Conservation (phyloP, 1,140 invertebrate genomes). For the Trachelipus rathkii region DNA sequence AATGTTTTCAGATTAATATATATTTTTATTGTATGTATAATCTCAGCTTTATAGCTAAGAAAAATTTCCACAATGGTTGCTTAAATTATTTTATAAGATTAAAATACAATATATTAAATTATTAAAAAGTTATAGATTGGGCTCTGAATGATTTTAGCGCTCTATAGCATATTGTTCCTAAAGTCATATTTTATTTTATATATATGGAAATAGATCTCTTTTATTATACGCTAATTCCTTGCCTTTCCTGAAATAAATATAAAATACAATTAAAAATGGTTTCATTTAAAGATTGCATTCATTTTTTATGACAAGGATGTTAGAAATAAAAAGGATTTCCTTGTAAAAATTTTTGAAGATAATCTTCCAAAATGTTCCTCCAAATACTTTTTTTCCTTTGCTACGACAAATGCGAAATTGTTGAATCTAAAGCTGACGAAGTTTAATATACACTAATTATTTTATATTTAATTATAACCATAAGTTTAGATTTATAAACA, state of each 20-base stretch:
- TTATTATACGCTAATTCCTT: not conserved
- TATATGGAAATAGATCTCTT: not conserved
- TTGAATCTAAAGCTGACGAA: too few relatives aligned
- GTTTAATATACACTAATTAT: too few relatives aligned
- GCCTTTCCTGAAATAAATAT: not conserved
- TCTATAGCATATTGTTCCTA: constrained; percentile 3
- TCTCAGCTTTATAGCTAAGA: not conserved
- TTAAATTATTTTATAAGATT: not conserved
- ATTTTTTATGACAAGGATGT: too few relatives aligned
- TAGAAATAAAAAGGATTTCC: too few relatives aligned
- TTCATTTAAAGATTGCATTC: too few relatives aligned
- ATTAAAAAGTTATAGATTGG: not conserved
- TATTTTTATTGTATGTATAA: not conserved
- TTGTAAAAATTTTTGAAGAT: too few relatives aligned
- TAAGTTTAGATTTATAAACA: too few relatives aligned
- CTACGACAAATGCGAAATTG: too few relatives aligned
- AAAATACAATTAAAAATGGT: too few relatives aligned
- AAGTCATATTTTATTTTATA: not conserved
- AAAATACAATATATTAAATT: not conserved
- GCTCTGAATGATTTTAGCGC: constrained; percentile 1
- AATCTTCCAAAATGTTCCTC: too few relatives aligned
- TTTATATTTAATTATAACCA: too few relatives aligned
- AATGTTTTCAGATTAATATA: not conserved
- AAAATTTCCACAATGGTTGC: constrained; percentile 5
- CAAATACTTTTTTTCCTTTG: too few relatives aligned